A percentile compares a stretch with the other conserved stretches of the same genome.
These are phyloP conservation scores for Pectinophora gossypiella DNA, from an alignment of 1,140 invertebrate species.

Conservation along the genomic window DNA sequence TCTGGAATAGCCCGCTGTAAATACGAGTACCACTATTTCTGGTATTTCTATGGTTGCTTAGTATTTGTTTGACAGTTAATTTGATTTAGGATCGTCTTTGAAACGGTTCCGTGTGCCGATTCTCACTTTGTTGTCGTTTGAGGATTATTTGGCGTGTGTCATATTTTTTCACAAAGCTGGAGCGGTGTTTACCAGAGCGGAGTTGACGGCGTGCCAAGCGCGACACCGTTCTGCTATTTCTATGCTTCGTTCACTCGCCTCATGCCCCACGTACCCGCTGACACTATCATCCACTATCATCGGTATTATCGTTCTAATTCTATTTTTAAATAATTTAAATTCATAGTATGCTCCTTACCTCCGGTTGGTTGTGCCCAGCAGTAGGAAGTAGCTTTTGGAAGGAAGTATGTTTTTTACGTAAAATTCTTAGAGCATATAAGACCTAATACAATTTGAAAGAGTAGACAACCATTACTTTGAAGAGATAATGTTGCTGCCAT, in stretches of 20 bases:
- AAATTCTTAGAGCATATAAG: too few relatives aligned
- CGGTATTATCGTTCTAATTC: too few relatives aligned
- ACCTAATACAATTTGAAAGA: too few relatives aligned
- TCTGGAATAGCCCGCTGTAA: not conserved
- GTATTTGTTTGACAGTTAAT: constrained; percentile 27
- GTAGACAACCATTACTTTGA: too few relatives aligned
- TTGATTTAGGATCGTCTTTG: constrained; percentile 47
- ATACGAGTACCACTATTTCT: not conserved
- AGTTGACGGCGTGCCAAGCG: constrained; percentile 53
- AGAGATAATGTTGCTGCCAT: too few relatives aligned
- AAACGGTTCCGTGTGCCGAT: constrained; percentile 14
- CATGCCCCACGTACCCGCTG: too few relatives aligned
- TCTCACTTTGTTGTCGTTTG: not conserved
- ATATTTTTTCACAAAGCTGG: constrained; percentile 44
- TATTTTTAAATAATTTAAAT: too few relatives aligned
- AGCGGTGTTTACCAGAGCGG: constrained; percentile 34
- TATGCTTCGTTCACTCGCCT: constrained; percentile 33
- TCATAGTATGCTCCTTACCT: too few relatives aligned
- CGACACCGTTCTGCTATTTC: constrained; percentile 55
- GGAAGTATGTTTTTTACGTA: too few relatives aligned
- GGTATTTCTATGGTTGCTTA: constrained; percentile 2
- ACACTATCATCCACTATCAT: not conserved
- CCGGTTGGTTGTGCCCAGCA: too few relatives aligned
- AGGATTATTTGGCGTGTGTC: constrained; percentile 43
- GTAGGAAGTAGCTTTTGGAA: too few relatives aligned